Evolutionary conservation across 2,113 vertebrate genomes (phyloP).

Genomic region (Dolichotis patagonum): DNA sequence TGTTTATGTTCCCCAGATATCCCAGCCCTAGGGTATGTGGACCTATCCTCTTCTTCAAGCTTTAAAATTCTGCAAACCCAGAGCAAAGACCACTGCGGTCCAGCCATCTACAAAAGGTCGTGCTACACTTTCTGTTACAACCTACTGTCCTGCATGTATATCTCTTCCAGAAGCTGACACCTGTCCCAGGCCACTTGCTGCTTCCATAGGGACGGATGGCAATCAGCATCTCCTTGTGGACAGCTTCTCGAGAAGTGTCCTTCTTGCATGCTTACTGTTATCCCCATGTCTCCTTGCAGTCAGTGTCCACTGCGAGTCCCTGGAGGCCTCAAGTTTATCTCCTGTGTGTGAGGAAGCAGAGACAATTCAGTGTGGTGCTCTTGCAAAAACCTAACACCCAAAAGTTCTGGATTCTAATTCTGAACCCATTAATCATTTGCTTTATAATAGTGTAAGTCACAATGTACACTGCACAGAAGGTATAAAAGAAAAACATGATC

Average conservation of each 20-base stretch:
- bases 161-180: accelerated
- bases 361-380: accelerated
- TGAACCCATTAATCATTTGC: not conserved
- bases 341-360: accelerated
- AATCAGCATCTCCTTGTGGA: not conserved
- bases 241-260: accelerated
- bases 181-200: not conserved
- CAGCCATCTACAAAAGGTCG: no score
- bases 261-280: accelerated
- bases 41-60: not conserved
- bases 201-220: not conserved
- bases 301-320: accelerated
- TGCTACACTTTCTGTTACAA: accelerated
- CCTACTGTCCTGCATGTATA: accelerated
- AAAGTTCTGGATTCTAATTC: not conserved
- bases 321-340: accelerated
- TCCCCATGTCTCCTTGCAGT: accelerated
- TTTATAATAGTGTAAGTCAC: no score
- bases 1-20: accelerated
- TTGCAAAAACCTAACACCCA: accelerated
- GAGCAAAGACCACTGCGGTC: not conserved
- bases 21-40: accelerated
- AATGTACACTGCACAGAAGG: not conserved
- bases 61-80: not conserved
- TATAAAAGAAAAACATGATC: accelerated